phyloP scores from a whole-genome alignment of 2,797 vertebrate species.

The Chelon labrosus region DNA sequence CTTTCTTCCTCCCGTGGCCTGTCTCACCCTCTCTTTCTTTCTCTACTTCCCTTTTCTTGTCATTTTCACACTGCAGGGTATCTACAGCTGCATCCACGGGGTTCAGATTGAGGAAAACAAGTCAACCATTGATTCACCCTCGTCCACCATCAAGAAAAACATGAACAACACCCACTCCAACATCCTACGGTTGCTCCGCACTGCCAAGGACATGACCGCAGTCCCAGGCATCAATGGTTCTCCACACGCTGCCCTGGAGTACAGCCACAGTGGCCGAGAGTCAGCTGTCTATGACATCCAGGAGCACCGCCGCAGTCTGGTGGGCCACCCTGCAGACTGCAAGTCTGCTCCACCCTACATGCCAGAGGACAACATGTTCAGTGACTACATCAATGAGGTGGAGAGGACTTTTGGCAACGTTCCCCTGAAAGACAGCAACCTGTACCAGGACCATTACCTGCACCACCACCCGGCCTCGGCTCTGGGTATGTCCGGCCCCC shows the following conservation, averaged over 20 bases:
- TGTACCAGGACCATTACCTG: conserved; percentile 98
- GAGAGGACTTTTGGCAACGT: conserved; percentile 99
- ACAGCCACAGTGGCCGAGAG: conserved; percentile 90
- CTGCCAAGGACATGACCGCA: conserved; percentile 99
- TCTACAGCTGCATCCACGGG: conserved; percentile 99
- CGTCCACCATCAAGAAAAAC: conserved; percentile 98
- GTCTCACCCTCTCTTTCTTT: conserved; percentile 62
- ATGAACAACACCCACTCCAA: conserved; percentile 99
- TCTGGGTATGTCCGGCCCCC: conserved; percentile 88
- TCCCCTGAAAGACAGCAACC: conserved; percentile 97
- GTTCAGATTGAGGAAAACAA: conserved; percentile 98
- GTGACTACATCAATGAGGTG: conserved; percentile 98
- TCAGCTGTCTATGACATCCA: conserved; percentile 95
- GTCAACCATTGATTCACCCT: conserved; percentile 95
- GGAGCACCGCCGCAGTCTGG: conserved; percentile 94
- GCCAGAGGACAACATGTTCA: conserved; percentile 98
- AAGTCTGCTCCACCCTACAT: conserved; percentile 85
- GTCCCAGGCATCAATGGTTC: conserved; percentile 89
- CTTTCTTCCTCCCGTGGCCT: conserved; percentile 48
- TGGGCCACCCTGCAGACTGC: conserved; percentile 91
- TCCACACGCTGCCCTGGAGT: conserved; percentile 95
- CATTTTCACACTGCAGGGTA: conserved; percentile 88
- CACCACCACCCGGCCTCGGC: conserved; percentile 92
- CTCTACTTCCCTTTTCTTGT: conserved; percentile 58
- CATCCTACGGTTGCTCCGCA: conserved; percentile 97